A percentile compares a stretch with the other conserved stretches of the same genome.
Evolutionary conservation across 2,888 invertebrate genomes (phyloP).

Genomic region (Thalpophila matura): DNA sequence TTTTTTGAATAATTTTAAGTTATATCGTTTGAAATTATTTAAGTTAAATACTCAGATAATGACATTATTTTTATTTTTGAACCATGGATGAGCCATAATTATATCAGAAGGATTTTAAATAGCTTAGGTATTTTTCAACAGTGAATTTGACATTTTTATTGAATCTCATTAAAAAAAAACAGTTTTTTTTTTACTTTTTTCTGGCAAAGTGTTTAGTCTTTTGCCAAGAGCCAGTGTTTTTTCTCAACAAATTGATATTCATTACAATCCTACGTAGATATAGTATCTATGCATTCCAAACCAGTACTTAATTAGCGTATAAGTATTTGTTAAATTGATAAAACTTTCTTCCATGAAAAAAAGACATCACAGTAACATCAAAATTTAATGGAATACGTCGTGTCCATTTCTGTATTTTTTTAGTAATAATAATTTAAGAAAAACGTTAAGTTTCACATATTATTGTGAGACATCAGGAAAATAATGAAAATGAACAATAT

Average conservation of each 20-base stretch:
- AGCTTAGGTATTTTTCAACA: not conserved
- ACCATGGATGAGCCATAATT: constrained; percentile 43
- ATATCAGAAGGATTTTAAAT: constrained; percentile 27
- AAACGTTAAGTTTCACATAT: no score
- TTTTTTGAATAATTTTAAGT: constrained; percentile 51
- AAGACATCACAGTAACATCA: constrained; percentile 1
- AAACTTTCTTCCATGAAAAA: not conserved
- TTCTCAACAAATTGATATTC: constrained; percentile 1
- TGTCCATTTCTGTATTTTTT: no score
- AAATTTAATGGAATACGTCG: not conserved
- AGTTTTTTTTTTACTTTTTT: not conserved
- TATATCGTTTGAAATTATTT: constrained; percentile 52
- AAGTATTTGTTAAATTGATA: constrained; percentile 27
- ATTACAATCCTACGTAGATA: constrained; percentile 46
- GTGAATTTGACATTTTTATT: not conserved
- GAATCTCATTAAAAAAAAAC: not conserved
- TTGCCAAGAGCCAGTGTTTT: constrained; percentile 8
- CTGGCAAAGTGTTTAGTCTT: not conserved
- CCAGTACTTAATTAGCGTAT: constrained; percentile 84
- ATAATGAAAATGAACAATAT: no score
- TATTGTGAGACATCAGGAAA: no score
- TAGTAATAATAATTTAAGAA: not conserved
- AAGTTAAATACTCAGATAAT: constrained; percentile 61
- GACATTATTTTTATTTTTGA: constrained; percentile 51
- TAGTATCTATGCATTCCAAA: constrained; percentile 73